Base-by-base conservation (phyloP, 1,140 invertebrate species). In the Liolophura sinensis region DNA sequence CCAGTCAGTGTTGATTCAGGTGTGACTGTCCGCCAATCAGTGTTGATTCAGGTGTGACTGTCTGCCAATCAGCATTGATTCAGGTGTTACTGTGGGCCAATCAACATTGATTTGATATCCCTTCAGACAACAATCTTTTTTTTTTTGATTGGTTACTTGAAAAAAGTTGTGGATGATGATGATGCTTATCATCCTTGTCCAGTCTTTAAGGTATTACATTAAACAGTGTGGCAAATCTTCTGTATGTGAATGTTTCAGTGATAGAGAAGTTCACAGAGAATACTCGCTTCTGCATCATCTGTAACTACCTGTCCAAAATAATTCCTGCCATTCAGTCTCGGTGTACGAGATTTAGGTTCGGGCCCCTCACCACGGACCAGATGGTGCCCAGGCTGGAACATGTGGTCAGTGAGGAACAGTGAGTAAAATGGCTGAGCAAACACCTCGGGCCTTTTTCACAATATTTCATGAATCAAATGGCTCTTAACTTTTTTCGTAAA, bases 221-320 rank as follows among this genome's bases (percentile, higher is more conserved):
- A n/a, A n/a, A n/a, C n/a, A n/a, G n/a, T n/a, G n/a, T n/a, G n/a
- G n/a, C n/a, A n/a, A n/a, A n/a, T n/a, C n/a, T n/a, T n/a, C n/a
- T n/a, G n/a, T n/a, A 31, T 31, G 46, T 56, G 73, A 87, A 88
- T 64, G 14, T 75, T 76, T 52, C 85, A 94, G 93, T 99, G 74
- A 98, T 99, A 82, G 97, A 99, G 84, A 99, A 99, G 80, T 99
- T 96, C 78, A 98, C 97, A 25, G 95, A 98, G 65, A 99, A 98
- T 85, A 94, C 97, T 1, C 87, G 98, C 31, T 99, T 99, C 83
- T 99, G 98, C 81, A 91, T 99, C 54, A 99, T 99, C 78, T 98
- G 97, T 84, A 99, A 99, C 85, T 99, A 99, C 83, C 84, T 99
- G 52, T 94, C 93, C 66, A 98, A 98, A 87, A 99, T 99, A 27